Conservation (phyloP, 2,888 invertebrate genomes). For the Cylloceria caligata region DNA sequence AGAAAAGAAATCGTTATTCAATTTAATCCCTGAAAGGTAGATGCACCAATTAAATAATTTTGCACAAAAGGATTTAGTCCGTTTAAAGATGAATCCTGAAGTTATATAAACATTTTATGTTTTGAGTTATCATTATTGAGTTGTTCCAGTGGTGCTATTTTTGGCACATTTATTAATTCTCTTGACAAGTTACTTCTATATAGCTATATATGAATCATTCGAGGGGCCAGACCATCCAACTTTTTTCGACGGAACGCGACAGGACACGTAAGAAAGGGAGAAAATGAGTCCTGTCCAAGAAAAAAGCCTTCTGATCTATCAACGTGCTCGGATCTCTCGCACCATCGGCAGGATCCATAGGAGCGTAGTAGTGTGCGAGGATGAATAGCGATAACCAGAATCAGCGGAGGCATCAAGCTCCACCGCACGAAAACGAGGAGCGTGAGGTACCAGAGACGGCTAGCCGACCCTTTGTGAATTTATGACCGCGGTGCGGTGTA, state of each 20-base stretch:
- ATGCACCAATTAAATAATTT: no score
- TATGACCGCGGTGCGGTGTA: constrained; percentile 64
- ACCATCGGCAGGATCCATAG: constrained; percentile 36
- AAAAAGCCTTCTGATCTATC: constrained; percentile 52
- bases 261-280: neutral
- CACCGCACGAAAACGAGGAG: constrained; percentile 35
- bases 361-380: constrained; percentile 38
- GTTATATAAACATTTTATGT: no score
- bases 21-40: no score
- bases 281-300: neutral
- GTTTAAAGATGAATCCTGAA: no score
- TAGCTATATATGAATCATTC: neutral
- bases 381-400: constrained; percentile 41
- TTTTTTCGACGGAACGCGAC: neutral
- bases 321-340: constrained; percentile 51
- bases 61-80: no score
- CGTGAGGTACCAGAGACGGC: constrained; percentile 60
- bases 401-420: constrained; percentile 54
- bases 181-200: neutral
- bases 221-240: neutral
- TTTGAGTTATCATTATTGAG: neutral
- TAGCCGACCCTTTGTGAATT: constrained; percentile 66
- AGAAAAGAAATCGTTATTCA: no score
- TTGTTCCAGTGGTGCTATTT: neutral
- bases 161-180: neutral